Evolutionary conservation across 2,113 vertebrate species (phyloP).

Genomic region (Phrynocephalus versicolor): DNA sequence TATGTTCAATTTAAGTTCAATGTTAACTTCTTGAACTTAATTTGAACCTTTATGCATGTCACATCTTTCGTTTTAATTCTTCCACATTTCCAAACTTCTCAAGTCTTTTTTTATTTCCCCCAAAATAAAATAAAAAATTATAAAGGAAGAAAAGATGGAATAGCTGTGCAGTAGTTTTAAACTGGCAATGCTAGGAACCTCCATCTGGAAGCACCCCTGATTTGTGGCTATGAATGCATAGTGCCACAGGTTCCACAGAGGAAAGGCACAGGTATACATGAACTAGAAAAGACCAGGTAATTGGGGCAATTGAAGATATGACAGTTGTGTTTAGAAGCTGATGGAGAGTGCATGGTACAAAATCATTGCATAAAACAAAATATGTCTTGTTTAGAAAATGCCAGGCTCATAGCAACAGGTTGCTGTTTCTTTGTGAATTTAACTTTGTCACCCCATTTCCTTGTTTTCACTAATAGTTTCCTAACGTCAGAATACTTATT

Average conservation of each 20-base stretch:
- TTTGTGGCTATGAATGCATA: no score
- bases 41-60: no score
- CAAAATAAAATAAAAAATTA: no score
- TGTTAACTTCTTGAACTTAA: no score
- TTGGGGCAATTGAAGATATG: slow-evolving; percentile 29
- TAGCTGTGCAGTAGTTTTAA: no score
- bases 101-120: no score
- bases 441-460: slow-evolving; percentile 32
- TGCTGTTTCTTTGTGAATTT: slow-evolving; percentile 40
- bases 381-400: slow-evolving; percentile 22
- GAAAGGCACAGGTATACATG: not conserved
- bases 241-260: not conserved
- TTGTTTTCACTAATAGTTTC: slow-evolving; percentile 54
- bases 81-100: no score
- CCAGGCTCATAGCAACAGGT: slow-evolving; percentile 33
- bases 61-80: no score
- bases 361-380: slow-evolving; percentile 20
- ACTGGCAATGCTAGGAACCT: no score
- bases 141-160: not conserved
- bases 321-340: slow-evolving; percentile 31
- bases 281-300: not conserved
- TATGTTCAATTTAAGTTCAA: no score
- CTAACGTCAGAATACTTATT: slow-evolving; percentile 48
- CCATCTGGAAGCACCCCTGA: no score
- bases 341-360: slow-evolving; percentile 16